Base-by-base conservation (phyloP, 2,113 vertebrate species). In the Bos taurus region DNA sequence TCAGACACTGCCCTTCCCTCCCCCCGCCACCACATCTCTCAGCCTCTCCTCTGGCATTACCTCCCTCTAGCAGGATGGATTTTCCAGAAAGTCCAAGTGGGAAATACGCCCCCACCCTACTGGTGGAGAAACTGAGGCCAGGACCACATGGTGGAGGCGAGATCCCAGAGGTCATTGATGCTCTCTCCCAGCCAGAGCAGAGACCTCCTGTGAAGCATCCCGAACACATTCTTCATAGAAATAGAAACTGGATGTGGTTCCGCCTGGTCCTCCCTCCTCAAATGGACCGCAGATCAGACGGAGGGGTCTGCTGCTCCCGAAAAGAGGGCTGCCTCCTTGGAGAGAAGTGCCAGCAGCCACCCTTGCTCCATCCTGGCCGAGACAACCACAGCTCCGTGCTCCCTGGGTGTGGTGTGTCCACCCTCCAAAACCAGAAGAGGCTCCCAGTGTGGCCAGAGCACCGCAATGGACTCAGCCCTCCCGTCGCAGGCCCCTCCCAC, bases 1-100 rank as follows among this genome's bases (percentile, higher is more conserved):
- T 84, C 0, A 0, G 50, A 50, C 60, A 33, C 16, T 11, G 28
- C 2, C 11, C 11, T 7, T 9, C 14, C 5, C 57, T 9, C 14
- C 5, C 57, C 12, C 11, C 0, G 1, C 19, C 9, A 46, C 50
- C 21, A 46, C 48, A 28, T 25, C 52, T 30, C 43, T 13, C n/a
- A 74, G 19, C 82, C 57, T 92, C 12, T 13, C 28, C n/a, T 43
- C 52, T 9, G 13, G 82, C 46, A 74, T 90, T 6, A 25, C 67
- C 88, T 85, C 60, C 89, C 56, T n/a, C 36, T 30, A 48, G 89
- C 48, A 86, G 67, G 54, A 81, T 40, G 13, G n/a, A 36, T 26
- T 60, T 80, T 17, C 13, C 64, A 25, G 30, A 33, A 80, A 14
- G 33, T 36, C 43, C 56, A 77, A 71, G 10, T 10, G n/a, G 60